phyloP scores from a whole-genome alignment of 2,888 invertebrate species.

The Phyllotreta cruciferae region DNA sequence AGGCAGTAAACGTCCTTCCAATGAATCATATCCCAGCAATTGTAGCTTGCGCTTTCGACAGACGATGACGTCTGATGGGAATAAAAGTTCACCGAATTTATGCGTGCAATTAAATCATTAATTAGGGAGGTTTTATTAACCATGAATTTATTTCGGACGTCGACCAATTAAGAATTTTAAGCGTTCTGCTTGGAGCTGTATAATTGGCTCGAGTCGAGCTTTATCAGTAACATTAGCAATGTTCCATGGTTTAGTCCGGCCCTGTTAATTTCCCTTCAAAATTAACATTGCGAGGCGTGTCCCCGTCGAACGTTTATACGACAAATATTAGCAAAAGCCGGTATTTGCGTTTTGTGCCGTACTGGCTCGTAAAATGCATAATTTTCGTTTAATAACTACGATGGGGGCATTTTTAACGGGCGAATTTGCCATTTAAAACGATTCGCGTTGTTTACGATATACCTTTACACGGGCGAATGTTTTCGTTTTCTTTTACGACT shows the following conservation, averaged over 20 bases:
- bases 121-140: no score
- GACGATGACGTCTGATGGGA: no score
- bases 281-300: slow-evolving; percentile 33
- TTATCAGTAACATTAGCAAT: not conserved
- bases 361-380: slow-evolving; percentile 29
- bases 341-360: slow-evolving; percentile 27
- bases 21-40: no score
- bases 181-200: no score
- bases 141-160: no score
- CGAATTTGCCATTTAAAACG: slow-evolving; percentile 11
- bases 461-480: slow-evolving; percentile 19
- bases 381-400: slow-evolving; percentile 17
- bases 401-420: slow-evolving; percentile 7
- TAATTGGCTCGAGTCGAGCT: no score
- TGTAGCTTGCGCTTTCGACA: no score
- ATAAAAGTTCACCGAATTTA: no score
- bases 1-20: no score
- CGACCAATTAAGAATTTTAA: no score
- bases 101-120: no score
- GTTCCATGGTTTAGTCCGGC: not conserved
- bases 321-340: slow-evolving; percentile 34
- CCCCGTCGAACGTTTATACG: slow-evolving; percentile 26
- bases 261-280: slow-evolving; percentile 22
- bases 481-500: slow-evolving; percentile 21
- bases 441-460: slow-evolving; percentile 20